Evolutionary conservation across 2,888 invertebrate species (phyloP).

Genomic region (Pollenia amentaria): DNA sequence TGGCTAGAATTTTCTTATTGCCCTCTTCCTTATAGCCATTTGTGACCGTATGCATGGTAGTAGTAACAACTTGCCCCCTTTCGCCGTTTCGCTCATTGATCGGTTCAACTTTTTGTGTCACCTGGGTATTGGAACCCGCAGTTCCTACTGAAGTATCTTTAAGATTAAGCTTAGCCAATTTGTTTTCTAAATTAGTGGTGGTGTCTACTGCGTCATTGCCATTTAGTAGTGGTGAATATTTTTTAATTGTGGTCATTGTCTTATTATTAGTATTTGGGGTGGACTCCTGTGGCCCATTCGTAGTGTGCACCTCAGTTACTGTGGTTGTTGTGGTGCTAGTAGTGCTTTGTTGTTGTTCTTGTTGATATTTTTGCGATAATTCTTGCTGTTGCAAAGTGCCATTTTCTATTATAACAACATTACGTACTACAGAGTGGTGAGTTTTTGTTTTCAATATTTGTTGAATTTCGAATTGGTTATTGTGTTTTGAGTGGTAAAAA

Average conservation of each 20-base stretch:
- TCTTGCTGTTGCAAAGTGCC: conserved; percentile 60
- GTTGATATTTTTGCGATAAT: conserved; percentile 66
- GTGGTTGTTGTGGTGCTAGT: conserved; percentile 73
- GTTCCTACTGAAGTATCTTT: conserved; percentile 64
- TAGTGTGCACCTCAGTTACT: conserved; percentile 71
- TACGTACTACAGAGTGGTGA: conserved; percentile 62
- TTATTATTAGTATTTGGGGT: conserved; percentile 38
- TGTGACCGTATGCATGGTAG: conserved; percentile 75
- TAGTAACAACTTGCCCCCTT: conserved; percentile 67
- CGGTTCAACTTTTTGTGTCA: conserved; percentile 65
- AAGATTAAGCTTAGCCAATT: conserved; percentile 58
- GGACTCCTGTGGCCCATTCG: conserved; percentile 51
- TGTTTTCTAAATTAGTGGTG: conserved; percentile 41
- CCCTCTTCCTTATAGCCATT: conserved; percentile 76
- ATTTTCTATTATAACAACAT: conserved; percentile 71
- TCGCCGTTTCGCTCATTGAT: conserved; percentile 66
- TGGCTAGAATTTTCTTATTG: conserved; percentile 76
- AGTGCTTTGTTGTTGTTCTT: conserved; percentile 73
- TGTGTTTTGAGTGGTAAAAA: conserved; percentile 47
- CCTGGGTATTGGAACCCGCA: conserved; percentile 59
- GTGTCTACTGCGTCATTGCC: conserved; percentile 32
- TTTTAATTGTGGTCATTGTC: conserved; percentile 51
- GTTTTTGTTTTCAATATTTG: background rate
- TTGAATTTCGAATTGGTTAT: conserved; percentile 4
- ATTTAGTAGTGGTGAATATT: conserved; percentile 44